These are phyloP conservation scores for Plotosus lineatus DNA, from an alignment of 2,113 vertebrate species.

Conservation along the genomic window DNA sequence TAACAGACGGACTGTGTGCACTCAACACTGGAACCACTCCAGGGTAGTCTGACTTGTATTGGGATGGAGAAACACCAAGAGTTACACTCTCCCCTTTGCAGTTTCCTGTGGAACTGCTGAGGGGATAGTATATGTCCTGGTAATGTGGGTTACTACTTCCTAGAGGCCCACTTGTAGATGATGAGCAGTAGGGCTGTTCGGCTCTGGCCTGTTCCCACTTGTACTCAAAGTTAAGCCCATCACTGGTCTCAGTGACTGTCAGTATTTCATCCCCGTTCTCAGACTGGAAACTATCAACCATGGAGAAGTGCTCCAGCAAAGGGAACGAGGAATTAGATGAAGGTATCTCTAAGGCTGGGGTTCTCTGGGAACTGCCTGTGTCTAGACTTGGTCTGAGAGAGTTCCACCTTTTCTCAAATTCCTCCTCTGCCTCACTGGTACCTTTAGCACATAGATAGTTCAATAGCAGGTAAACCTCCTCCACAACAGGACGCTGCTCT, in stretches of 20 bases:
- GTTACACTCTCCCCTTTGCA: constrained; percentile 70
- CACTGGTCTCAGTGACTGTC: constrained; percentile 93
- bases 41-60: constrained; percentile 79
- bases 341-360: constrained; percentile 71
- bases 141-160: constrained; percentile 80
- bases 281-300: constrained; percentile 81
- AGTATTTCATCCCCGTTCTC: constrained; percentile 88
- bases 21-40: constrained; percentile 91
- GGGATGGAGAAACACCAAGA: constrained; percentile 80
- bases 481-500: constrained; percentile 88
- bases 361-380: constrained; percentile 62
- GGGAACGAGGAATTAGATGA: constrained; percentile 84
- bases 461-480: constrained; percentile 93
- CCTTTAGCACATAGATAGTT: constrained; percentile 91
- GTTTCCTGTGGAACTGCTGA: constrained; percentile 60
- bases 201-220: constrained; percentile 88
- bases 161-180: constrained; percentile 71
- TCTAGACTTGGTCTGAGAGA: constrained; percentile 84
- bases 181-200: constrained; percentile 76
- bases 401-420: constrained; percentile 94
- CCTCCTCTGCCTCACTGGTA: constrained; percentile 84
- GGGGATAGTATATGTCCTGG: constrained; percentile 84
- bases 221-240: constrained; percentile 95
- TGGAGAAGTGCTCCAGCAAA: constrained; percentile 87
- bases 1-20: constrained; percentile 90